Percentiles rank a stretch among this genome's conserved stretches.
Evolutionary conservation across 2,888 invertebrate species (phyloP).

Genomic region (Protonemura montana): DNA sequence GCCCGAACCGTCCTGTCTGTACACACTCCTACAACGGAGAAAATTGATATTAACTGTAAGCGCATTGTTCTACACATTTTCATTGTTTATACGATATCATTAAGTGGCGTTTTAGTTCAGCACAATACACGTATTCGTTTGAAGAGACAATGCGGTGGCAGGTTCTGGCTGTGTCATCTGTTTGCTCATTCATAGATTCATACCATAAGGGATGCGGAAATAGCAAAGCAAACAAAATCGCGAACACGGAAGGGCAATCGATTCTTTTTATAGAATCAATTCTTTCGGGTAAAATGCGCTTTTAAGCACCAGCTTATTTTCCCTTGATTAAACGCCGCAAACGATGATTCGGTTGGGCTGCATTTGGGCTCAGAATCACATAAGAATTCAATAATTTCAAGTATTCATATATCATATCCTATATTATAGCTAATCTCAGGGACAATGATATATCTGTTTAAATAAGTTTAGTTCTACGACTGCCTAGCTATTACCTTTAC

Average conservation of each 20-base stretch:
- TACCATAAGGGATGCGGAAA: conserved; percentile 27
- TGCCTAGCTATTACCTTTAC: not conserved
- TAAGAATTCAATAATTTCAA: not conserved
- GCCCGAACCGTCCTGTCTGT: no score
- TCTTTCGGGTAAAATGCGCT: conserved; percentile 14
- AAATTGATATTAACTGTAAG: no score
- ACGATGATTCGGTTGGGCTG: not conserved
- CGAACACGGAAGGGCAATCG: conserved; percentile 18
- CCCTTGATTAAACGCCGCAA: not conserved
- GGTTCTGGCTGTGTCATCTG: conserved; percentile 26
- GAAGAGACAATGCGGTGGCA: conserved; percentile 20
- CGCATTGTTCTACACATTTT: not conserved
- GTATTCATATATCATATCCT: not conserved
- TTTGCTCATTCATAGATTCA: conserved; percentile 8
- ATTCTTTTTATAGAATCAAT: not conserved
- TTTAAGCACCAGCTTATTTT: not conserved
- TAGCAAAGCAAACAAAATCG: conserved; percentile 20
- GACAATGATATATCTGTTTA: not conserved
- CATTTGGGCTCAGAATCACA: not conserved
- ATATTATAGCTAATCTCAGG: not conserved
- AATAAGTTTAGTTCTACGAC: not conserved
- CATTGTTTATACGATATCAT: not conserved
- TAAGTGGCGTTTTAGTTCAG: not conserved
- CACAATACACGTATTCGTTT: not conserved
- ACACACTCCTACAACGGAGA: no score